These are phyloP conservation scores for Sebastes elongatus DNA, from an alignment of 2,797 vertebrate genomes.

Conservation along the genomic window DNA sequence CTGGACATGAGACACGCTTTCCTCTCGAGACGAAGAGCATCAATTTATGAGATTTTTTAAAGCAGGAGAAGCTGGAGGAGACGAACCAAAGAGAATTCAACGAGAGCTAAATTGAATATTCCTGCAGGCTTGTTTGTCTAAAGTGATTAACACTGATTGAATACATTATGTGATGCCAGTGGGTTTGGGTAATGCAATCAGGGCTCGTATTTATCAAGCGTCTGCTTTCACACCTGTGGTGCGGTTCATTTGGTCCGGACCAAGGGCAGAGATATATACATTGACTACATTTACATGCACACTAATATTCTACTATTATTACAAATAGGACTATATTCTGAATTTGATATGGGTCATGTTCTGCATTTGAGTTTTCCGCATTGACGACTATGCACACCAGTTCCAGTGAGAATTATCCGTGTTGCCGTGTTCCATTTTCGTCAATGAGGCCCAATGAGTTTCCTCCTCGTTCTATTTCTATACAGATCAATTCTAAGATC, in stretches of 20 bases:
- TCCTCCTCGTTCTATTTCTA: too few species aligned
- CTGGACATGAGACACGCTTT: conserved; percentile 19
- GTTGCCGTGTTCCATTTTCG: too few species aligned
- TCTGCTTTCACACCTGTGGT: background rate
- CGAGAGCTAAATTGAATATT: conserved; percentile 12
- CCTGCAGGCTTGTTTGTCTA: conserved; percentile 20
- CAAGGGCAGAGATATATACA: background rate
- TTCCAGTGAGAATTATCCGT: too few species aligned
- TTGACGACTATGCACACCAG: too few species aligned
- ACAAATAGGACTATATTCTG: too few species aligned
- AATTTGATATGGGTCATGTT: too few species aligned
- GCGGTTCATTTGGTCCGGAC: background rate
- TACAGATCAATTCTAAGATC: too few species aligned
- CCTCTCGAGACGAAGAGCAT: conserved; percentile 16
- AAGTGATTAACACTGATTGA: conserved; percentile 32
- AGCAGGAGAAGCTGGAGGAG: background rate
- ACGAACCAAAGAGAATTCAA: background rate
- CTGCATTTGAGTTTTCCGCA: too few species aligned
- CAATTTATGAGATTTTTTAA: background rate
- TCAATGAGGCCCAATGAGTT: too few species aligned
- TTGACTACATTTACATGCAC: too few species aligned
- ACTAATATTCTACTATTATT: too few species aligned
- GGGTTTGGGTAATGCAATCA: conserved; percentile 20
- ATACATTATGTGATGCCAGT: conserved; percentile 10
- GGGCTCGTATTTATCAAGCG: background rate